phyloP scores from a whole-genome alignment of 2,113 vertebrate genomes.

The Anthoscopus minutus region DNA sequence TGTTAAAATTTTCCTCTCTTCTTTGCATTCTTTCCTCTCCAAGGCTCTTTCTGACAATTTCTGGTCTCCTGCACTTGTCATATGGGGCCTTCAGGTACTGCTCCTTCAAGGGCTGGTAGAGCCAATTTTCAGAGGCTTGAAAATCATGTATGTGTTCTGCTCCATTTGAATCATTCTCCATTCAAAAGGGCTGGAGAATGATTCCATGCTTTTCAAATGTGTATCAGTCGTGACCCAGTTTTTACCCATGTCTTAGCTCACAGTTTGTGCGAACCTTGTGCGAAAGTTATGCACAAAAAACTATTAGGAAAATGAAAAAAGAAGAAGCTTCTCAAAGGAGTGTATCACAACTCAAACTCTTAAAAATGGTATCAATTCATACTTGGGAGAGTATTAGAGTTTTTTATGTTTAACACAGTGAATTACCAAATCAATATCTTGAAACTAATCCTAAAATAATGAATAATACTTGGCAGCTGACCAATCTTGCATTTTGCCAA shows the following conservation, averaged over 20 bases:
- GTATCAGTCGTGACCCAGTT: neutral
- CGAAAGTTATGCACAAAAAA: neutral
- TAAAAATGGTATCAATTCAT: neutral
- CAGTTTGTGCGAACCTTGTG: no score
- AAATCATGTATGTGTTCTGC: neutral
- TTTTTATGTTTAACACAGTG: neutral
- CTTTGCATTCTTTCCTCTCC: neutral
- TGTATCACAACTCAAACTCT: neutral
- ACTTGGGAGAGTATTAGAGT: neutral
- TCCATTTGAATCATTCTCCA: neutral
- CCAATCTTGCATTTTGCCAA: neutral
- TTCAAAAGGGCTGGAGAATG: neutral
- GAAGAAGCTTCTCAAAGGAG: neutral
- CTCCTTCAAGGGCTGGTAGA: neutral
- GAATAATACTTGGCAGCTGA: neutral
- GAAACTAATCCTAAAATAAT: neutral
- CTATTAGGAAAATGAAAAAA: neutral
- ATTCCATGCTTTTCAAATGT: neutral
- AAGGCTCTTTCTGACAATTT: neutral
- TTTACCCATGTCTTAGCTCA: rapidly evolving
- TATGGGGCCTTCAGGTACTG: neutral
- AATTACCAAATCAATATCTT: neutral
- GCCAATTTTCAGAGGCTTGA: neutral
- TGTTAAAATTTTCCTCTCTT: neutral
- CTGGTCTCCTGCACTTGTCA: neutral